Conservation (phyloP, 2,888 invertebrate genomes). For the Nemapogon koenigi region DNA sequence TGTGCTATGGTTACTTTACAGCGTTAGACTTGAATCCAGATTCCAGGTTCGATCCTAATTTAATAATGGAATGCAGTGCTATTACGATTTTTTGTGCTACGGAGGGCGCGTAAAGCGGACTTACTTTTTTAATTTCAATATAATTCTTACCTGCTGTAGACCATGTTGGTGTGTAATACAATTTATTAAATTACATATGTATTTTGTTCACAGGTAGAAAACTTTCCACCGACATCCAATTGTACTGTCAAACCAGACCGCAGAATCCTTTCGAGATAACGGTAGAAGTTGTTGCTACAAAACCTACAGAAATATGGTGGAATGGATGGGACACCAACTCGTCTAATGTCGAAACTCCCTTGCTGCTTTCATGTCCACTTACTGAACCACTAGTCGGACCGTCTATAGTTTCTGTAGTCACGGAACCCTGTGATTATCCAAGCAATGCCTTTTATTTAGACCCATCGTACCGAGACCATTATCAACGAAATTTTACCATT, state of each 20-base stretch:
- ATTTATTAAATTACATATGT: constrained; percentile 8
- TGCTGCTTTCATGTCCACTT: constrained; percentile 69
- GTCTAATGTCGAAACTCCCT: constrained; percentile 55
- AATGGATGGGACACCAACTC: constrained; percentile 64
- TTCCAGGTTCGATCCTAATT: no score
- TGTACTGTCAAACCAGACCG: constrained; percentile 63
- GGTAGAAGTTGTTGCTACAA: constrained; percentile 63
- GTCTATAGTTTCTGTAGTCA: constrained; percentile 53
- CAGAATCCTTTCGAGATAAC: constrained; percentile 36
- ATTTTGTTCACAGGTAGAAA: constrained; percentile 41
- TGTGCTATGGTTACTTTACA: no score
- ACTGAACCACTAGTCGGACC: constrained; percentile 44
- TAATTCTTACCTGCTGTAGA: no score
- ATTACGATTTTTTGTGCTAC: no score
- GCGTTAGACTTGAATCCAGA: no score
- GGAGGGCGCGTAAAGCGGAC: no score
- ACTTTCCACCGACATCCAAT: constrained; percentile 35
- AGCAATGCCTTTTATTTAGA: constrained; percentile 41
- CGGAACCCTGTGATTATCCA: constrained; percentile 54
- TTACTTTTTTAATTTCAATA: no score
- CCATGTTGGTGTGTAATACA: no score
- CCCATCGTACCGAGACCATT: constrained; percentile 21
- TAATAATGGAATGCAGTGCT: no score
- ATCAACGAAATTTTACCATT: constrained; percentile 61
- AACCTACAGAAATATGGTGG: constrained; percentile 68